Evolutionary conservation across 2,888 invertebrate species (phyloP), one percentile per base, ranked within the genome.

Genomic region (Leptothorax acervorum): DNA sequence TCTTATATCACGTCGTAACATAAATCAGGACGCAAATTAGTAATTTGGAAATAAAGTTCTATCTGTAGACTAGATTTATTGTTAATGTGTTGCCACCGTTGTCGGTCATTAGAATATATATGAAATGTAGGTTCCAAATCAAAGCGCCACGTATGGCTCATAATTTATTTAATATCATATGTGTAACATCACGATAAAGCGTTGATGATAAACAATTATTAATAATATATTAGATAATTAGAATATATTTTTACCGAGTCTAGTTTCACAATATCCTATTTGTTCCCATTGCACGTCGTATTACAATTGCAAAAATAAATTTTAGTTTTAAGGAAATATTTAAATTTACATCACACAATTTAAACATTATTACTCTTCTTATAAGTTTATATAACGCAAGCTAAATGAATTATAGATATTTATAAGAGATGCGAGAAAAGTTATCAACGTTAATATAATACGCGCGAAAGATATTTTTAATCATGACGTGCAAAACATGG

Each of bases 201-300:
- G 53, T 68, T 31, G 53, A 68, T 68, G 68, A 70, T 42, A 68
- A 68, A 68, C 78, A 68, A 78, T 78, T 78, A 53, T 55, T 78
- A 68, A 70, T 78, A 78, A 78, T 68, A 42, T 42, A 68, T 68
- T 8, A 23, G 23, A 23, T 23, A 23, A 23, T 23, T 23, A 42
- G n/a, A 35, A 65, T 28, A 5, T 12, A n/a, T 68, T 78, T 78
- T 68, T 55, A 68, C 28, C 35, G 48, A 39, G 28, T 76, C 12
- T 23, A 53, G 51, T 23, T 76, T 51, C 11, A 15, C n/a, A 28
- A 8, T 11, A 42, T 55, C 5, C 53, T 42, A 39, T 53, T 63
- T 62, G 35, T 48, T 42, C 42, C 28, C 4, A 12, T 68, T 65
- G 15, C 39, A 5, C 18, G 9, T 45, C 35, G 63, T 1, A 9